A percentile compares a stretch with the other conserved stretches of the same genome.
These are phyloP conservation scores for Axis porcinus DNA, from an alignment of 2,113 vertebrate genomes.

Conservation along the genomic window DNA sequence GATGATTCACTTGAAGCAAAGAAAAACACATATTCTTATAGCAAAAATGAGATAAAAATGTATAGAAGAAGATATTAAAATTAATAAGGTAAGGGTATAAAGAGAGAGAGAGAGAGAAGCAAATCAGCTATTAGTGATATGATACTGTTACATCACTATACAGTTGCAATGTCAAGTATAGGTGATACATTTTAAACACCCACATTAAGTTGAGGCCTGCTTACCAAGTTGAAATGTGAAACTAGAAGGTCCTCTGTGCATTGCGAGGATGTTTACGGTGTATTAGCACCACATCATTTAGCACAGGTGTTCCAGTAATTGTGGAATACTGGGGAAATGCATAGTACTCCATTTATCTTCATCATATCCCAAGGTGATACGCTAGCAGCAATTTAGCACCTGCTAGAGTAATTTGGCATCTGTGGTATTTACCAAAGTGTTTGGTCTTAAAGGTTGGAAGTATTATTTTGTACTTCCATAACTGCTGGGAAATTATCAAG, in stretches of 20 bases:
- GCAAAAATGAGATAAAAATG: neutral
- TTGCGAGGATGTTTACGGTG: constrained; percentile 28
- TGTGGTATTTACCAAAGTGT: constrained; percentile 56
- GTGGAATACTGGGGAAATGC: constrained; percentile 45
- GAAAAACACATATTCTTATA: neutral
- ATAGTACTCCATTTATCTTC: constrained; percentile 52
- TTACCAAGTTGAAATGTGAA: constrained; percentile 28
- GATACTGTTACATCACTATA: neutral
- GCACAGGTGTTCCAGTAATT: constrained; percentile 58
- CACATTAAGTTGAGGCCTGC: neutral
- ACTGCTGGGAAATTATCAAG: neutral
- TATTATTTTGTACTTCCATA: constrained; percentile 52
- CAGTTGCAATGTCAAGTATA: neutral
- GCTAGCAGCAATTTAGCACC: constrained; percentile 65
- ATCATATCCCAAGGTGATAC: constrained; percentile 50
- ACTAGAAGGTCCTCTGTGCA: constrained; percentile 14
- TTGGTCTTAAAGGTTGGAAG: constrained; percentile 67
- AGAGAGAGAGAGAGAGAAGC: neutral
- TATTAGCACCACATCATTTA: constrained; percentile 29
- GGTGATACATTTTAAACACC: neutral
- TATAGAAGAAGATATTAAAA: neutral
- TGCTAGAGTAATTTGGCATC: constrained; percentile 65
- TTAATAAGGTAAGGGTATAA: neutral
- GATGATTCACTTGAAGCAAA: neutral
- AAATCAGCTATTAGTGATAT: neutral